Conservation (phyloP, 2,797 vertebrate genomes). For the Chiloscyllium punctatum region DNA sequence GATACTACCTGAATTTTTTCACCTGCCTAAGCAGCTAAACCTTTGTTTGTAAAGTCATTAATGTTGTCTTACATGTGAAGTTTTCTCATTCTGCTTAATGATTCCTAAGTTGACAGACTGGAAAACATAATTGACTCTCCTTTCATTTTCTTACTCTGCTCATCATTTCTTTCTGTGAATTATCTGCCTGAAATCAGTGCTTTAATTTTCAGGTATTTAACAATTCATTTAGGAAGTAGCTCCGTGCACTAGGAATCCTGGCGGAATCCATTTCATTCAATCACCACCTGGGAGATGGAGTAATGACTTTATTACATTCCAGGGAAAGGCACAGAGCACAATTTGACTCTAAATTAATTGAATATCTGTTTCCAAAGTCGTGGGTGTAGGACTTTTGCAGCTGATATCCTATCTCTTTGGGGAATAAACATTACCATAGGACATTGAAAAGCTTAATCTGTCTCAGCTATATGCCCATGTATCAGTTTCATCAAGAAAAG, state of each 20-base stretch:
- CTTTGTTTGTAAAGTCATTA: neutral
- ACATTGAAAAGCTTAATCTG: neutral
- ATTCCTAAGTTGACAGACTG: neutral
- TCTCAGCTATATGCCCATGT: neutral
- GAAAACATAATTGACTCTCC: neutral
- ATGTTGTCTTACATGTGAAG: neutral
- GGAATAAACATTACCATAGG: neutral
- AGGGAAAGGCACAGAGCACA: neutral
- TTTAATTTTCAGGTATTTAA: neutral
- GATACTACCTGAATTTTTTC: neutral
- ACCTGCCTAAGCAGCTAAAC: neutral
- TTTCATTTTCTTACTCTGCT: neutral
- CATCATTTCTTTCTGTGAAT: neutral
- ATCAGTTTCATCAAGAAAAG: neutral
- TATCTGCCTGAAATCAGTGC: neutral
- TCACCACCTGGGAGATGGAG: neutral
- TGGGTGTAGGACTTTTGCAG: neutral
- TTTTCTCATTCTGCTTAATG: neutral
- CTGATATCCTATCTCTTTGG: neutral
- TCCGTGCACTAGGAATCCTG: neutral
- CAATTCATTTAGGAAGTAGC: neutral
- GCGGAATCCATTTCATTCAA: neutral
- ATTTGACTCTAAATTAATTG: neutral
- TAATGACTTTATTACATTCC: neutral
- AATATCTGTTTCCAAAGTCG: neutral